Evolutionary conservation across 2,797 vertebrate species (phyloP), one percentile per base, ranked within the genome.

Genomic region (Streptopelia turtur): DNA sequence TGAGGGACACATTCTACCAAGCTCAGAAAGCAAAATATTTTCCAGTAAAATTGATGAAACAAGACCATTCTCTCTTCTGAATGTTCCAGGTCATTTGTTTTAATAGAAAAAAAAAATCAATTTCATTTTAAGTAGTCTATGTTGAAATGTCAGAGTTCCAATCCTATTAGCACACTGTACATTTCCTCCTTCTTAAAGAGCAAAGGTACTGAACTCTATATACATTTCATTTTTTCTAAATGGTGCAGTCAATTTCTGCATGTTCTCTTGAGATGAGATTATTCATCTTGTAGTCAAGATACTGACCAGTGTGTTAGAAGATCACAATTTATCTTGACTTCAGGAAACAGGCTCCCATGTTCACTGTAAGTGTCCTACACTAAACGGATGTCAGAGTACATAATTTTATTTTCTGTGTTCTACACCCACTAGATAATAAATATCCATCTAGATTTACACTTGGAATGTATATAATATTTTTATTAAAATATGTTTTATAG

Each of bases 41-140:
- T 86, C 75, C 61, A 71, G 65, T 28, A 50, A 80, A 96, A 88
- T 4, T 53, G 60, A 90, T 60, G 56, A 78, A 86, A 83, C 13
- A 87, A 86, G n/a, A 31, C 39, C 83, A 31, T 78, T 85, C 18
- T 27, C 35, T 91, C 76, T 82, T 68, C 27, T 59, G 57, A 91
- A 90, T 83, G 64, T 96, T 94, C 82, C 63, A 66, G 94, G 66
- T 95, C 56, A 91, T 71, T 95, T 93, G 28, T 87, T 95, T 85
- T 94, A 95, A 89, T 80, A 77, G 50, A 63, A 61, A 85, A 89
- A 31, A 86, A 45, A 45, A 45, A 25, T 17, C 64, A 72, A 91
- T 85, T 66, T 78, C 37, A 94, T 64, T 83, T 90, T 78, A 79
- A 91, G 47, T 25, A 64, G 25, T 35, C 56, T 78, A 16, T 77